These are phyloP conservation scores for Pteronura brasiliensis DNA, from an alignment of 2,113 vertebrate species.

Conservation along the genomic window DNA sequence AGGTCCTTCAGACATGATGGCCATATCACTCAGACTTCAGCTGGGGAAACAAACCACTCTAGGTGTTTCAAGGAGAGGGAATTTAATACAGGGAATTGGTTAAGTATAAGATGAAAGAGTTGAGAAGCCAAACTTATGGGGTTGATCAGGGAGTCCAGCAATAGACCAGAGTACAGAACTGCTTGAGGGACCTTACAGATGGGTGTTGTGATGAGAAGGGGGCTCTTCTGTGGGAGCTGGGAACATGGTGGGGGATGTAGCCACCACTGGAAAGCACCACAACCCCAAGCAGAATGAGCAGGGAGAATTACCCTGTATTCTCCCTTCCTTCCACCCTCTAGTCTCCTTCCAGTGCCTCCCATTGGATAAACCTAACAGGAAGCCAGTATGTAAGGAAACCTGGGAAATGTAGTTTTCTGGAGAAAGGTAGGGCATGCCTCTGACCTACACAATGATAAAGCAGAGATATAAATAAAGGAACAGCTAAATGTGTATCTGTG, in stretches of 20 bases:
- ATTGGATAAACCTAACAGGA: not conserved
- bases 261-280: not conserved
- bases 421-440: not conserved
- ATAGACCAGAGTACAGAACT: not conserved
- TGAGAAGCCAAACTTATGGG: not conserved
- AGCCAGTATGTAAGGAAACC: not conserved
- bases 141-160: not conserved
- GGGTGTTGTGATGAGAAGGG: not conserved
- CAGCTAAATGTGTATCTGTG: not conserved
- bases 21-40: not conserved
- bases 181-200: not conserved
- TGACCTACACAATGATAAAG: not conserved
- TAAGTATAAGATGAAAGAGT: not conserved
- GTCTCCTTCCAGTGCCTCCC: not conserved
- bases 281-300: not conserved
- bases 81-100: not conserved
- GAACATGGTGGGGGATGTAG: too few relatives aligned
- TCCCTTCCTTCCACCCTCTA: not conserved
- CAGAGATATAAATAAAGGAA: not conserved
- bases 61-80: not conserved
- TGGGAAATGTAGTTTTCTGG: constrained; percentile 49
- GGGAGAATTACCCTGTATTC: not conserved
- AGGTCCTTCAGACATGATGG: not conserved
- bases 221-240: not conserved
- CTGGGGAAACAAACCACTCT: not conserved